phyloP scores from a whole-genome alignment of 1,140 invertebrate species.

The Pseudoatta argentina region DNA sequence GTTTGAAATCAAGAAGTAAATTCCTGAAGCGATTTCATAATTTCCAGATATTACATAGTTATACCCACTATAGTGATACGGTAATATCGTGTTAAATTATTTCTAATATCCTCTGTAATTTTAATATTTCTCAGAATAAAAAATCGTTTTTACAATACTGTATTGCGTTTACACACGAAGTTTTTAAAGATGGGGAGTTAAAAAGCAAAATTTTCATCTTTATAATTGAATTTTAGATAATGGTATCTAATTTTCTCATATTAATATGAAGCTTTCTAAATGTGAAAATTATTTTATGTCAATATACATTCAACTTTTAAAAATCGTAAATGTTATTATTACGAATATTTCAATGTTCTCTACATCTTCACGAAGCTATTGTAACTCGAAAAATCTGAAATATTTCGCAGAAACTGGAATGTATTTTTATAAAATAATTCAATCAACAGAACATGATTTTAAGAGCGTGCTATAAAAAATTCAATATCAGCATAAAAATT shows the following conservation, averaged over 20 bases:
- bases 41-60: constrained; percentile 14
- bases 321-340: not conserved
- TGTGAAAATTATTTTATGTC: not conserved
- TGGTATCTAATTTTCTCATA: not conserved
- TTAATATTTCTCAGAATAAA: not conserved
- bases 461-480: not conserved
- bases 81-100: not conserved
- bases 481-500: not conserved
- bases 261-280: not conserved
- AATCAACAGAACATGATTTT: not conserved
- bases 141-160: not conserved
- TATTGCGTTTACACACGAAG: not conserved
- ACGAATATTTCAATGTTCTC: not conserved
- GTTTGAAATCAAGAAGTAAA: not conserved
- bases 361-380: not conserved
- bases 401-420: not conserved
- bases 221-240: not conserved
- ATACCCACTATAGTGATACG: not conserved
- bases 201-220: not conserved
- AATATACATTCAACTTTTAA: not conserved
- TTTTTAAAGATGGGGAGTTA: not conserved
- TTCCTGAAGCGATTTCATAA: not conserved
- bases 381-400: not conserved
- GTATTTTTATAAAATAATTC: constrained; percentile 5
- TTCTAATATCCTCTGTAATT: not conserved